Evolutionary conservation across 2,888 invertebrate genomes (phyloP).

Genomic region (Heteromyza rotundicornis): DNA sequence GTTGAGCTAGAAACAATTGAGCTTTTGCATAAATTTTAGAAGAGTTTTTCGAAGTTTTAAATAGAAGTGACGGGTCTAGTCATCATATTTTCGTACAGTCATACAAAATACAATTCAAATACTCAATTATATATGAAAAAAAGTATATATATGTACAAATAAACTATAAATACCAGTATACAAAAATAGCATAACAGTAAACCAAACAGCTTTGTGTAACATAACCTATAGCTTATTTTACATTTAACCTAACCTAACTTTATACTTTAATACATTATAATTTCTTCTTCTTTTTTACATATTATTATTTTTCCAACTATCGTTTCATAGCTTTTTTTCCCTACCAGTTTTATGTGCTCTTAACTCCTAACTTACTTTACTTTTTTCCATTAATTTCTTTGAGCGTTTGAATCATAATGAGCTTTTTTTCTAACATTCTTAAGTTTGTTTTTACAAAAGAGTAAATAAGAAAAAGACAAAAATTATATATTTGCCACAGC

Average conservation of each 20-base stretch:
- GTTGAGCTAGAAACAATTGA: too few species aligned
- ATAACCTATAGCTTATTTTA: not conserved
- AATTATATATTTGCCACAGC: slow-evolving; percentile 34
- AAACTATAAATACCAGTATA: slow-evolving; percentile 4
- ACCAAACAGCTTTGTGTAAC: slow-evolving; percentile 34
- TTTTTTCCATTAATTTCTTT: slow-evolving; percentile 6
- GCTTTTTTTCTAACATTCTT: slow-evolving; percentile 8
- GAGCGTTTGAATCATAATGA: not conserved
- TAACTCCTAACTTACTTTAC: slow-evolving; percentile 6
- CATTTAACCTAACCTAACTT: not conserved
- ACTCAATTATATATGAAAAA: too few species aligned
- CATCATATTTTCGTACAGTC: too few species aligned
- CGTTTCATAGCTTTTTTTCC: slow-evolving; percentile 12
- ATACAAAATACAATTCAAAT: too few species aligned
- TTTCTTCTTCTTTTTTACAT: too few species aligned
- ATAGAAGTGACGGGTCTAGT: too few species aligned
- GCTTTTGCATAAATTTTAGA: too few species aligned
- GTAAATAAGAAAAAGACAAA: slow-evolving; percentile 49
- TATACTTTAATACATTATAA: too few species aligned
- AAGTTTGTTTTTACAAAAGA: slow-evolving; percentile 32
- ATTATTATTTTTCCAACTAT: not conserved
- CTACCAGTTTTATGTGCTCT: slow-evolving; percentile 1
- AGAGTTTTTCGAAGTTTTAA: too few species aligned
- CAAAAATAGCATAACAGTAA: slow-evolving; percentile 27
- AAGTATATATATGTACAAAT: slow-evolving; percentile 14